Conservation (phyloP, 2,797 vertebrate genomes). For the Sebastes cheni region DNA sequence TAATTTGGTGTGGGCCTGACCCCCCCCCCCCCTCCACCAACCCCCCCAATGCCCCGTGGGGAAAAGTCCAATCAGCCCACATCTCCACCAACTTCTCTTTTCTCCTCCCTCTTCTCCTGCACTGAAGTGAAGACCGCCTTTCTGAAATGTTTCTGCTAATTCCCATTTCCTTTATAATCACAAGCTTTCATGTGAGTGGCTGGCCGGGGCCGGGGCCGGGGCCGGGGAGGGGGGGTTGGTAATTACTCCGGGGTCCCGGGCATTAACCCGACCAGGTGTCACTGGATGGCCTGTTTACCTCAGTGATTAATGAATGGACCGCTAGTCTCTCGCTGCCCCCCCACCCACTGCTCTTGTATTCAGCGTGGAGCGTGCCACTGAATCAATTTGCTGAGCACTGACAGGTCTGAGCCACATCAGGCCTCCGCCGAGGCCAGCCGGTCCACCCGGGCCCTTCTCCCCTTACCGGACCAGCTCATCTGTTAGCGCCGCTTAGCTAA, state of each 20-base stretch:
- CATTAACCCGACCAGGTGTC: slow-evolving; percentile 95
- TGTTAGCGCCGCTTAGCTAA: slow-evolving; percentile 58
- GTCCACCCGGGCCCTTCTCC: slow-evolving; percentile 56
- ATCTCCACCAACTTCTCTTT: slow-evolving; percentile 57
- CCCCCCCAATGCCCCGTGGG: slow-evolving; percentile 69
- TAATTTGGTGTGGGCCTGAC: slow-evolving; percentile 91
- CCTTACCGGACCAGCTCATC: slow-evolving; percentile 45
- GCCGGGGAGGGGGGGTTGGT: slow-evolving; percentile 67
- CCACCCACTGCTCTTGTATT: slow-evolving; percentile 71
- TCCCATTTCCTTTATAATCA: slow-evolving; percentile 96
- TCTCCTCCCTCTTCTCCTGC: slow-evolving; percentile 18
- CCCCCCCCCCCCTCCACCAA: slow-evolving; percentile 72
- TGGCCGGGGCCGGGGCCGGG: slow-evolving; percentile 69
- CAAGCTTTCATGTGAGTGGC: slow-evolving; percentile 90
- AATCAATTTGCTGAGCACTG: slow-evolving; percentile 84
- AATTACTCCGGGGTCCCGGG: slow-evolving; percentile 90
- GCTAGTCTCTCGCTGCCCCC: slow-evolving; percentile 77
- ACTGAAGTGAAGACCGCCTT: slow-evolving; percentile 80
- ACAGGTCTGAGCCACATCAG: slow-evolving; percentile 76
- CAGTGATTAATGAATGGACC: slow-evolving; percentile 95
- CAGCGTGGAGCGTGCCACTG: slow-evolving; percentile 82
- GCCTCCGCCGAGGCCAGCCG: slow-evolving; percentile 67
- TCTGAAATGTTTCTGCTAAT: slow-evolving; percentile 92
- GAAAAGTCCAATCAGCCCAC: slow-evolving; percentile 91
- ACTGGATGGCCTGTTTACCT: slow-evolving; percentile 89